Percentiles rank a stretch among this genome's conserved stretches.
phyloP scores from a whole-genome alignment of 2,113 vertebrate species.

The Lagopus leucura region DNA sequence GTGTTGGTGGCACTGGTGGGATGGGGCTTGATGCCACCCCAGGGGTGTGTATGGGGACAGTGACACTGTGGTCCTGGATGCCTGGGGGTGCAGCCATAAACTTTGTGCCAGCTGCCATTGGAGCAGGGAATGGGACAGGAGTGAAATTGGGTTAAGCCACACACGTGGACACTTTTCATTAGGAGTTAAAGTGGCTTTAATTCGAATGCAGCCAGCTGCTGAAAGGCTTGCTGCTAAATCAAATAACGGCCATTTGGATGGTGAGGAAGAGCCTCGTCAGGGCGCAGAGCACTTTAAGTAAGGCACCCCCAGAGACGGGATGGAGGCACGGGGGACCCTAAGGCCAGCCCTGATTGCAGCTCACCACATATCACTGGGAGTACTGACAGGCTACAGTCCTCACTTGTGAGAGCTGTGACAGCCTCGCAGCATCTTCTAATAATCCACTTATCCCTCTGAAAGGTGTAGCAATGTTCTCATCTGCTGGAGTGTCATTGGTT shows the following conservation, averaged over 20 bases:
- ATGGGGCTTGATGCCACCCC: neutral
- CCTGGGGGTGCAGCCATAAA: neutral
- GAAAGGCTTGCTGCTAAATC: slow-evolving; percentile 47
- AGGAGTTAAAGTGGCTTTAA: slow-evolving; percentile 48
- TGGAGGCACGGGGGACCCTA: neutral
- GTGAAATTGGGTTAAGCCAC: slow-evolving; percentile 45
- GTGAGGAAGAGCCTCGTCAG: neutral
- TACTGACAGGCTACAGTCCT: neutral
- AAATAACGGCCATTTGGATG: slow-evolving; percentile 11
- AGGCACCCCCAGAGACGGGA: neutral
- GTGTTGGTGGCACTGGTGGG: neutral
- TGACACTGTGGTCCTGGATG: neutral
- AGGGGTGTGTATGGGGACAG: neutral
- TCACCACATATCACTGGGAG: neutral
- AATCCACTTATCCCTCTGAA: neutral
- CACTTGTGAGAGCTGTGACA: neutral
- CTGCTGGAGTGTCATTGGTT: neutral
- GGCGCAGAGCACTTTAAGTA: neutral
- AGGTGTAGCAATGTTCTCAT: neutral
- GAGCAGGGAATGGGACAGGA: slow-evolving; percentile 11
- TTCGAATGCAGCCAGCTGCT: slow-evolving; percentile 36
- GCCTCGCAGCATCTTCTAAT: neutral
- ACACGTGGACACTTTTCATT: slow-evolving; percentile 27
- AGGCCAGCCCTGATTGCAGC: neutral
- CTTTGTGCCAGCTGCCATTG: neutral